Conservation (phyloP, 2,113 vertebrate genomes). For the Ammodytes marinus region DNA sequence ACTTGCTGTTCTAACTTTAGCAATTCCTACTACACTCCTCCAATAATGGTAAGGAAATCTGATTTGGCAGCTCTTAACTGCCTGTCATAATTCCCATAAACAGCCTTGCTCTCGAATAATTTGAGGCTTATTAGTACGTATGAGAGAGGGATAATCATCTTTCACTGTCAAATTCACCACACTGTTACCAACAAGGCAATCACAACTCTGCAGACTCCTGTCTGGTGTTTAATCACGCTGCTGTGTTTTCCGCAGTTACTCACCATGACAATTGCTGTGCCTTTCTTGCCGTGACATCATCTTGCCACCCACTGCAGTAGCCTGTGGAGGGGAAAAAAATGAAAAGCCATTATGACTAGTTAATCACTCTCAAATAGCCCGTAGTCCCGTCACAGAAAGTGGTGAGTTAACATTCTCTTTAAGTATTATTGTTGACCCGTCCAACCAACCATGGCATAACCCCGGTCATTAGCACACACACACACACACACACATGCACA, state of each 20-base stretch:
- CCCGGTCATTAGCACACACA: slow-evolving; percentile 61
- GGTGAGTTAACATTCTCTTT: slow-evolving; percentile 52
- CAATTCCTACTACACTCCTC: not conserved
- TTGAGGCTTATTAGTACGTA: slow-evolving; percentile 47
- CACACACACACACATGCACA: slow-evolving; percentile 5
- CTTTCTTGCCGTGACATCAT: slow-evolving; percentile 56
- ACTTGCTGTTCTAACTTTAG: not conserved
- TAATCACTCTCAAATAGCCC: slow-evolving; percentile 57
- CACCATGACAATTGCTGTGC: slow-evolving; percentile 52
- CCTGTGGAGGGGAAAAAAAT: slow-evolving; percentile 47
- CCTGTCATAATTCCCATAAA: slow-evolving; percentile 54
- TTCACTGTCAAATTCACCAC: slow-evolving; percentile 58
- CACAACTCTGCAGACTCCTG: slow-evolving; percentile 47
- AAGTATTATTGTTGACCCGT: slow-evolving; percentile 56
- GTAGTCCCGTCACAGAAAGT: slow-evolving; percentile 46
- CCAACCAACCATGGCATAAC: slow-evolving; percentile 44
- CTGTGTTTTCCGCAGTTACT: slow-evolving; percentile 60
- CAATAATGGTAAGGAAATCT: slow-evolving; percentile 33
- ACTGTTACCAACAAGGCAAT: slow-evolving; percentile 68
- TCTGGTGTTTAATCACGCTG: slow-evolving; percentile 58
- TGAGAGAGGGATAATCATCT: slow-evolving; percentile 57
- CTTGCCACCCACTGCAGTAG: slow-evolving; percentile 41
- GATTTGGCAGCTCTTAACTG: slow-evolving; percentile 27
- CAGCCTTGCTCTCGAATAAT: slow-evolving; percentile 55
- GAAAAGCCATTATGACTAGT: slow-evolving; percentile 32